Base-by-base conservation (phyloP, 92 coral and sea anemone genomes). In the Muricea muricata region DNA sequence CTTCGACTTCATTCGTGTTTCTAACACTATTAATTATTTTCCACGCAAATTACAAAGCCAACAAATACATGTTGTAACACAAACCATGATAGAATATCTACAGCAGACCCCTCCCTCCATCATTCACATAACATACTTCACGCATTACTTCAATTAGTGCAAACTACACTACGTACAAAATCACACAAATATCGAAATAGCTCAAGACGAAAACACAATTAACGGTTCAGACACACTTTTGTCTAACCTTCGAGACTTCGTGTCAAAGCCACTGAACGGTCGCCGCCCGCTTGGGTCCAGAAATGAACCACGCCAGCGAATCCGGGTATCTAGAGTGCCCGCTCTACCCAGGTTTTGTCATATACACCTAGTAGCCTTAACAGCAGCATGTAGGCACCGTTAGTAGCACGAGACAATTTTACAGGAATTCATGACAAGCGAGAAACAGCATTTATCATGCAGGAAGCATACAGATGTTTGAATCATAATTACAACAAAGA, bases 181-280 rank as follows among this genome's bases (percentile, higher is more conserved):
- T 7, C 8, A 25, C 60, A 52, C 20, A 9, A 15, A 52, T 37
- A 52, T 52, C 4, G 2, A 18, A 20, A 26, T 26, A 28, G 2
- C 39, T 28, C 70, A 63, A 26, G 30, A 32, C 37, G 70, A 25
- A 14, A 63, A 63, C 37, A 54, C 15, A 54, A 63, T 48, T 24
- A 47, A 75, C 80, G 80, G 80, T 75, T 75, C 56, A 41, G 65
- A 75, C 80, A 75, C 34, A 47, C 42, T 75, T 75, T 47, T 20
- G 80, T 75, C 80, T 75, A 75, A 75, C 80, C 80, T 75, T 47
- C 23, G 13, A 20, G 70, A 28, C 3, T 25, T 30, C 70, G 35
- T 24, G 20, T 54, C 24, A 54, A 54, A 25, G 15, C 61, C 42
- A 37, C 5, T 37, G 42, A 9, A 4, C 42, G 9, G 9, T 4